These are phyloP conservation scores for Chunga burmeisteri DNA, from an alignment of 2,113 vertebrate species.

Conservation along the genomic window DNA sequence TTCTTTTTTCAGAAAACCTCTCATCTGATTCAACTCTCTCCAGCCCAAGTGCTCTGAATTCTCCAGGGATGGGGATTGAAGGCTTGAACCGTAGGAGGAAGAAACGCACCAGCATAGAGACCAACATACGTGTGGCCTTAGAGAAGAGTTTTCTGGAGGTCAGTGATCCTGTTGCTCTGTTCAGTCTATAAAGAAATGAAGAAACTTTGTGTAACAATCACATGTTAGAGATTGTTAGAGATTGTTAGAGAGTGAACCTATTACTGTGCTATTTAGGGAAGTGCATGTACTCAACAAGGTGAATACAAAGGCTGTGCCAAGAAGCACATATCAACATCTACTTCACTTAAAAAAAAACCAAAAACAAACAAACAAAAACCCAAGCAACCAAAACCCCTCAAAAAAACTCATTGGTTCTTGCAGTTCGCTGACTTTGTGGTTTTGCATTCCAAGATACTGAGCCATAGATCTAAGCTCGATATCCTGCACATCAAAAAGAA, in stretches of 20 bases:
- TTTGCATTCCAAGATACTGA: background rate
- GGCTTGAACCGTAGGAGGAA: slow-evolving; percentile 98
- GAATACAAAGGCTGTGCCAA: background rate
- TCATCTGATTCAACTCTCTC: slow-evolving; percentile 93
- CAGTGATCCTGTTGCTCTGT: slow-evolving; percentile 30
- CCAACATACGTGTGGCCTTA: slow-evolving; percentile 99
- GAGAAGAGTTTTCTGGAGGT: slow-evolving; percentile 99
- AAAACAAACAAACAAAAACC: no score
- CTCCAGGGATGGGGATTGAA: slow-evolving; percentile 90
- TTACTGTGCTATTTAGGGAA: background rate
- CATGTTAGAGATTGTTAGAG: no score
- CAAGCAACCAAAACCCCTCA: background rate
- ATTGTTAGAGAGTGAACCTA: background rate
- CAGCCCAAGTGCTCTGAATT: slow-evolving; percentile 94
- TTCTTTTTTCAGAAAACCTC: slow-evolving; percentile 89
- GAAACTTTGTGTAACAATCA: background rate
- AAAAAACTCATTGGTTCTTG: background rate
- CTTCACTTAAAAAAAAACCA: background rate
- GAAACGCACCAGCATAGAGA: slow-evolving; percentile 99
- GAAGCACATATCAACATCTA: rapidly evolving
- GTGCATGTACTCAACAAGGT: background rate
- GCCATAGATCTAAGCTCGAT: background rate
- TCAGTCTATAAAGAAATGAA: background rate
- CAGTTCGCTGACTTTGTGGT: background rate
- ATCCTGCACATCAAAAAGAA: background rate